Conservation (phyloP, 1,140 invertebrate species). For the Brachionus rubens region DNA sequence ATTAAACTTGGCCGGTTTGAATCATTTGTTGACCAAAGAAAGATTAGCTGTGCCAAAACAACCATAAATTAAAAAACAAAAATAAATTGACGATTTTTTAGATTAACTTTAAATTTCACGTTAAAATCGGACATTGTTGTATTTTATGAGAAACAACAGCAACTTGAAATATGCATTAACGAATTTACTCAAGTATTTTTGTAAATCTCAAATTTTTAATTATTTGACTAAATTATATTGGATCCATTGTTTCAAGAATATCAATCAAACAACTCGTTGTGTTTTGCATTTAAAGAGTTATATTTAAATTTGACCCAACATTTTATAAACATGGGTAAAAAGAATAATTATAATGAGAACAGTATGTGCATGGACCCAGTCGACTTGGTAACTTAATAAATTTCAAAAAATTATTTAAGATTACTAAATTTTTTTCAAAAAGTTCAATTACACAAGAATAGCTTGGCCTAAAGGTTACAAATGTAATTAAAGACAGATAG, state of each 20-base stretch:
- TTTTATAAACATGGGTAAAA: background rate
- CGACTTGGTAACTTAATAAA: conserved; percentile 21
- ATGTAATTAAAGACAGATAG: conserved; percentile 43
- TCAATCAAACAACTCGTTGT: background rate
- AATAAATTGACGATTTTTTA: background rate
- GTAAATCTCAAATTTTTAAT: background rate
- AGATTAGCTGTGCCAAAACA: conserved; percentile 26
- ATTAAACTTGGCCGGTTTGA: conserved; percentile 19
- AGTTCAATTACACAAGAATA: conserved; percentile 46
- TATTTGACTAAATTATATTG: background rate
- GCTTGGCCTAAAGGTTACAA: conserved; percentile 44
- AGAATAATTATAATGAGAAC: background rate
- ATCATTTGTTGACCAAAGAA: conserved; percentile 29
- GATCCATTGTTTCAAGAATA: conserved; percentile 44
- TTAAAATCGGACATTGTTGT: background rate
- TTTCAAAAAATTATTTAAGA: no score
- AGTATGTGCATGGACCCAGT: conserved; percentile 43
- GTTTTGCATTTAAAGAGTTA: background rate
- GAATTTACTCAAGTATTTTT: conserved; percentile 22
- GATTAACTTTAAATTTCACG: conserved; percentile 23
- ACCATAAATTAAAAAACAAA: conserved; percentile 8
- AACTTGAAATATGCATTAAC: conserved; percentile 33
- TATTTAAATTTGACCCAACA: conserved; percentile 31
- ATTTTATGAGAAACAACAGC: conserved; percentile 34
- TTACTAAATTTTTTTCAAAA: no score